Evolutionary conservation across 1,140 invertebrate genomes (phyloP).

Genomic region (Polypedilum pembai): DNA sequence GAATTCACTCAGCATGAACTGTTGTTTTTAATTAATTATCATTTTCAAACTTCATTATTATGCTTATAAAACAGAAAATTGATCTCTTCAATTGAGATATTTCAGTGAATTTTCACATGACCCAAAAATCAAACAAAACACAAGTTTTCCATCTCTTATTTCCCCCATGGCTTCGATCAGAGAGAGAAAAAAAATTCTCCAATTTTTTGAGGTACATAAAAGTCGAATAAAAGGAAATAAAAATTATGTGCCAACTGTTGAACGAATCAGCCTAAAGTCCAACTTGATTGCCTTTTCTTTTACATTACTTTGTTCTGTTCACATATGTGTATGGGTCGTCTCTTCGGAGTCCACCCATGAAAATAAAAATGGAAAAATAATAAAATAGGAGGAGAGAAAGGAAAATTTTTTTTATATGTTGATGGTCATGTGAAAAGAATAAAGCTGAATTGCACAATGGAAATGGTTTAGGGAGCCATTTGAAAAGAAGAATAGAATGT

Average conservation of each 20-base stretch:
- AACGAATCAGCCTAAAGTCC: not conserved
- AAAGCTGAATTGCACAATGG: too few relatives aligned
- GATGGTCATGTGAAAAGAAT: not conserved
- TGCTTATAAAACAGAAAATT: too few relatives aligned
- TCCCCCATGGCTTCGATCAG: too few relatives aligned
- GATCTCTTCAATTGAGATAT: too few relatives aligned
- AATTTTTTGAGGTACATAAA: conserved; percentile 11
- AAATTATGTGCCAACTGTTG: conserved; percentile 25
- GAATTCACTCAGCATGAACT: too few relatives aligned
- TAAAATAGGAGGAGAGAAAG: not conserved
- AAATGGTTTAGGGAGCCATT: too few relatives aligned
- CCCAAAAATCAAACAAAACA: too few relatives aligned
- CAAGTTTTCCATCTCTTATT: too few relatives aligned
- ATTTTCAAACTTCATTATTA: too few relatives aligned
- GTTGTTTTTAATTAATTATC: too few relatives aligned
- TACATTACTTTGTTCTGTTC: not conserved
- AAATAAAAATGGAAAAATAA: conserved; percentile 20
- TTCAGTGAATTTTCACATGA: too few relatives aligned
- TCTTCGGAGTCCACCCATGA: not conserved
- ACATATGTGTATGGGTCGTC: not conserved
- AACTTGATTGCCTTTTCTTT: not conserved
- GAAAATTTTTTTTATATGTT: not conserved
- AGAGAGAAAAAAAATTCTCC: not conserved
- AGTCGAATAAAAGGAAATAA: not conserved
- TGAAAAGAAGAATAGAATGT: too few relatives aligned